Percentiles rank a stretch among this genome's conserved stretches.
Conservation (phyloP, 2,113 vertebrate genomes). For the Apodemus sylvaticus region DNA sequence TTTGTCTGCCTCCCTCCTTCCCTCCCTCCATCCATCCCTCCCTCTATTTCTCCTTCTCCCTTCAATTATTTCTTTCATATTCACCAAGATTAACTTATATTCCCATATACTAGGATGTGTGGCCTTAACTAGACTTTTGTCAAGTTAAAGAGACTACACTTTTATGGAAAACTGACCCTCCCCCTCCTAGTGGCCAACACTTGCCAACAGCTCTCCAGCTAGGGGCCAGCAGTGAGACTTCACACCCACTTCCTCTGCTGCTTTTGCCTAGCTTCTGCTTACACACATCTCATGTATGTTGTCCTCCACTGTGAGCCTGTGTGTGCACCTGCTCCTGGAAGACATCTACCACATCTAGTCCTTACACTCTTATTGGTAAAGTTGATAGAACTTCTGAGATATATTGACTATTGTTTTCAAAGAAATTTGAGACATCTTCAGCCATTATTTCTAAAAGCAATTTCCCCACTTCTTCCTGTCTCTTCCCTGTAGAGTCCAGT, state of each 20-base stretch:
- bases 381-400: neutral
- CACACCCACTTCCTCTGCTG: neutral
- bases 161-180: too few species aligned
- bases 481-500: neutral
- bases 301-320: neutral
- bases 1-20: too few species aligned
- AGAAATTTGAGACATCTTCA: neutral
- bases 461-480: neutral
- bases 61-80: too few species aligned
- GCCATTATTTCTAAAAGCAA: neutral
- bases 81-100: too few species aligned
- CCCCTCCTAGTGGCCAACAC: too few species aligned
- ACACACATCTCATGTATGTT: neutral
- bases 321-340: neutral
- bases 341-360: neutral
- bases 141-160: too few species aligned
- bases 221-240: neutral
- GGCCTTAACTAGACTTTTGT: too few species aligned
- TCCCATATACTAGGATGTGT: too few species aligned
- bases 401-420: neutral
- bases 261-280: neutral
- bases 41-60: too few species aligned
- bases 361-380: neutral
- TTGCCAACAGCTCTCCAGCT: neutral
- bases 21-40: too few species aligned